Conservation (phyloP, 2,113 vertebrate genomes). For the Engystomops pustulosus region DNA sequence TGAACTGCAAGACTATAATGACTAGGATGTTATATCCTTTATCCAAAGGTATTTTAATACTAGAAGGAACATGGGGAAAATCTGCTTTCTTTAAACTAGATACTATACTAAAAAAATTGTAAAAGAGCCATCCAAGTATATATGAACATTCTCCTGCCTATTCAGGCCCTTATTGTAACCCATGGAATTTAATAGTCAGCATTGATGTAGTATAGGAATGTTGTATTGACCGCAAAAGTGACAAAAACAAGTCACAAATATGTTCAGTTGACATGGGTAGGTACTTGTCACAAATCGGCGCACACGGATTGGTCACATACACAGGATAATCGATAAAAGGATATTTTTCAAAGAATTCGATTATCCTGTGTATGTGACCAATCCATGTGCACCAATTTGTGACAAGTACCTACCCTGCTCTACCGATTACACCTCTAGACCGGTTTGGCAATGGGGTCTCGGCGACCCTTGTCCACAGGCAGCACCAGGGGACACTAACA, state of each 20-base stretch:
- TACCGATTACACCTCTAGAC: too few relatives aligned
- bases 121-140: background rate
- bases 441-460: too few relatives aligned
- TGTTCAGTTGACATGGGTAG: background rate
- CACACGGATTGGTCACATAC: too few relatives aligned
- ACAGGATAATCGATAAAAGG: too few relatives aligned
- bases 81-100: background rate
- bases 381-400: too few relatives aligned
- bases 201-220: background rate
- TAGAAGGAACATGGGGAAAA: conserved; percentile 4
- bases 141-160: background rate
- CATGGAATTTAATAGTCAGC: background rate
- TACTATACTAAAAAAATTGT: background rate
- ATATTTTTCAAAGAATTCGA: too few relatives aligned
- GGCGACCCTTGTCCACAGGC: too few relatives aligned
- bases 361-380: too few relatives aligned
- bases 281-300: too few relatives aligned
- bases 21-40: conserved; percentile 71
- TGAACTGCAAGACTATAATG: conserved; percentile 70
- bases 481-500: too few relatives aligned
- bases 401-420: too few relatives aligned
- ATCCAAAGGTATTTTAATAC: conserved; percentile 73
- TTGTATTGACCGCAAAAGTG: background rate
- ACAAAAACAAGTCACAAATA: background rate
- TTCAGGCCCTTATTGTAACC: too few relatives aligned